A percentile compares a stretch with the other conserved stretches of the same genome.
These are phyloP conservation scores for Oncorhynchus clarkii DNA, from an alignment of 2,113 vertebrate species.

Conservation along the genomic window DNA sequence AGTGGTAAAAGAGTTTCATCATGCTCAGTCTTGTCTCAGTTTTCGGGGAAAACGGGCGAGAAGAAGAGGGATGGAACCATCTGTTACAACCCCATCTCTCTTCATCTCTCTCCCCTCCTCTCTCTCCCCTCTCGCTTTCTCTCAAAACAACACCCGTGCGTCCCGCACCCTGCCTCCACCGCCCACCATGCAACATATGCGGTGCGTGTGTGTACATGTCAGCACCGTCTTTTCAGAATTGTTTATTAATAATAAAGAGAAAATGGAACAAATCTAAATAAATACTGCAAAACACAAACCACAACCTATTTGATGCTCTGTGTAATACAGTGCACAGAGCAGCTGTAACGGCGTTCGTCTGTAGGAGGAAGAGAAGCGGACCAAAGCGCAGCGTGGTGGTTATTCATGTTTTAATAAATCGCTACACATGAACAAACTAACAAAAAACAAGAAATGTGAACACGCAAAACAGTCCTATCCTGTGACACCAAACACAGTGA, in stretches of 20 bases:
- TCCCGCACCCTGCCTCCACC: neutral
- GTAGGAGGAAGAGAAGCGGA: no score
- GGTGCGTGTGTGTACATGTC: neutral
- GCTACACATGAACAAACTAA: no score
- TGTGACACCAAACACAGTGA: no score
- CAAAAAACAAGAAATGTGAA: no score
- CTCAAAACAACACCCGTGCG: neutral
- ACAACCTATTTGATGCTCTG: slow-evolving; percentile 36
- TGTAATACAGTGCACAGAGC: slow-evolving; percentile 36
- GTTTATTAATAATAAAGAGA: slow-evolving; percentile 28
- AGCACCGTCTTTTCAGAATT: neutral
- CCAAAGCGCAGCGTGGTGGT: no score
- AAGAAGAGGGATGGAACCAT: slow-evolving; percentile 24
- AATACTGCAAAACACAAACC: slow-evolving; percentile 33
- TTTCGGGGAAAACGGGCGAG: slow-evolving; percentile 27
- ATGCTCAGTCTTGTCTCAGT: slow-evolving; percentile 28
- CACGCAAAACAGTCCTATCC: no score
- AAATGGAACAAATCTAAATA: slow-evolving; percentile 19
- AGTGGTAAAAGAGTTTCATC: slow-evolving; percentile 6
- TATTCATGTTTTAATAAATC: no score
- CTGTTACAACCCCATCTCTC: slow-evolving; percentile 18
- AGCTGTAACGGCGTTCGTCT: no score
- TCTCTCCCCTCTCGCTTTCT: neutral
- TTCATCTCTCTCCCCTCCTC: neutral
- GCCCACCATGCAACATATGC: neutral